Base-by-base conservation (phyloP, 2,888 invertebrate species). In the Ophion obscuratus region DNA sequence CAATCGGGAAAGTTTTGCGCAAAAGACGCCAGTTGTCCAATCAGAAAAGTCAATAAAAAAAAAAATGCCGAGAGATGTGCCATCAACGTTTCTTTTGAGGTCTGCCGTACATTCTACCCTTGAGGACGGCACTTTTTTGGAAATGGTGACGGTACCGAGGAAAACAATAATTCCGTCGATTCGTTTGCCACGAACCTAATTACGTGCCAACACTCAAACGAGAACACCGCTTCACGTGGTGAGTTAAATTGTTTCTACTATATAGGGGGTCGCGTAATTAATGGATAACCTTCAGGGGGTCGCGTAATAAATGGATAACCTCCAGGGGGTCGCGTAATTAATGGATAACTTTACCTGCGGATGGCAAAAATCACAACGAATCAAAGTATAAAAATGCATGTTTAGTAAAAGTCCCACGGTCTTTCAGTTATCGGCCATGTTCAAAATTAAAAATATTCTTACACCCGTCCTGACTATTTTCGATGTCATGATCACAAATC, bases 1-100 rank as follows among this genome's bases (percentile, higher is more conserved):
- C 20, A 67, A 78, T 59, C 31, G 27, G 11, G 78, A 78, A 14
- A 20, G 11, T 59, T 71, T 14, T n/a, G 4, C 61, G 36, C 59
- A 36, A 59, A 36, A 24, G 64, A 31, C 53, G 17, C 44, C 76
- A 20, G n/a, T 40, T 9, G 40, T 78, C 61, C 70, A 68, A 24
- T 70, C 61, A 40, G 70, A 68, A n/a, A 71, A 68, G 17, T 70
- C 68, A 11, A 62, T 78, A n/a, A n/a, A n/a, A 0, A 59, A 78
- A 68, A 68, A 78, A 57, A 68, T 44, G 24, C 27, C 70, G 40
- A 59, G 17, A 62, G 68, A 59, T 47, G 62, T 78, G 31, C 78
- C 68, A 59, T 68, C 78, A 40, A 68, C 20, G 59, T 47, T 62
- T 62, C n/a, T 64, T 64, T 20, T 53, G 47, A 64, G 10, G 64